Evolutionary conservation across 2,888 invertebrate species (phyloP), one percentile per base, ranked within the genome.

Genomic region (Luperina nickerlii): DNA sequence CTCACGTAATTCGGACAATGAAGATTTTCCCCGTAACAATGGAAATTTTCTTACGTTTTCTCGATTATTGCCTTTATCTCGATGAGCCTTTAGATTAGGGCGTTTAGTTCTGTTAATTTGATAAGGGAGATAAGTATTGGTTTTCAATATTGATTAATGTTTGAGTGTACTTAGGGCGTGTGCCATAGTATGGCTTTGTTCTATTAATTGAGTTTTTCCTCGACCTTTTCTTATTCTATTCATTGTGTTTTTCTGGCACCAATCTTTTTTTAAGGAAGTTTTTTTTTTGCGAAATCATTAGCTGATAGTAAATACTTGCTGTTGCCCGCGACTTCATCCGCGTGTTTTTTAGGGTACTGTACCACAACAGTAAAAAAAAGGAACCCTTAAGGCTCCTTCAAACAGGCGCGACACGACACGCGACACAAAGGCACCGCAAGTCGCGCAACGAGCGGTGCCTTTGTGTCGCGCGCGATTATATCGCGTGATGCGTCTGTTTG

Each of bases 1-100:
- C 91, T 91, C 95, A 95, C 95, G 94, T 95, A 94, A 89, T 93
- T 92, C 91, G 92, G 91, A 95, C 95, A 95, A 95, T 94, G 93
- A 94, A 90, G 88, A 92, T 94, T 94, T 94, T 94, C 92, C 90
- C 88, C 83, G 84, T 87, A 91, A 93, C 93, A 93, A 94, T 93
- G 90, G 92, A 90, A 91, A 92, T 92, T 92, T 57, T 92, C 90
- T 87, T 90, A 45, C 80, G 74, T 79, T 78, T 69, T 74, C 73
- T 70, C 75, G 82, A 81, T 86, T 45, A 45, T 72, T 84, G 69
- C 76, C 73, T 80, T 81, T 79, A 81, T 87, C 63, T 78, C 69
- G 66, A 45, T 62, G 76, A 69, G 42, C 81, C 69, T 78, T 76
- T 75, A 76, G 82, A 87, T 85, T 83, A 83, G 74, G 63, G 74